Base-by-base conservation (phyloP, 2,797 vertebrate species). In the Alauda arvensis region DNA sequence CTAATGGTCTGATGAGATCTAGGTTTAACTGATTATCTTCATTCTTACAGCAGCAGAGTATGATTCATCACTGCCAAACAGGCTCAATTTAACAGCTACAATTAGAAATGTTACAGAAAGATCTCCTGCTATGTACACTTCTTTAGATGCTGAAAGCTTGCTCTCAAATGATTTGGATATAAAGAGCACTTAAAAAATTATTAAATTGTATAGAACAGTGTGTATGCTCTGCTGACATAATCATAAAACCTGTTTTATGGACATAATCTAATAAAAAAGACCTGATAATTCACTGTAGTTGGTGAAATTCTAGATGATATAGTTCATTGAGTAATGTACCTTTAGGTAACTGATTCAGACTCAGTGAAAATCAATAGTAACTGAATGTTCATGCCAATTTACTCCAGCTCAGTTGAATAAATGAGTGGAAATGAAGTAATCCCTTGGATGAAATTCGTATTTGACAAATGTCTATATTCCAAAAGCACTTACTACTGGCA, bases 301-400 rank as follows among this genome's bases (percentile, higher is more conserved):
- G 46, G 56, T 61, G 69, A 86, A 82, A 77, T 89, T 82, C 89
- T 94, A 81, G 66, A 80, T 66, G 56, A 94, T 85, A 87, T 4
- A 92, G 71, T 40, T 77, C 59, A 82, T 2, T 57, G 67, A 83
- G 70, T 67, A 28, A 83, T 85, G 78, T 88, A 89, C 72, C 57
- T 91, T 87, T 46, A 77, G 74, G 42, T 68, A 84, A 87, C 75
- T 61, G 83, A 82, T 79, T 87, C 89, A 87, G 68, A 79, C 80
- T 61, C 49, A 43, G 68, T 77, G 42, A 93, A 91, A 95, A 91
- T 95, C 94, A 91, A 93, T 93, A 84, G 67, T 93, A 93, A 93
- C 61, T 79, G 57, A 85, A 89, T 93, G 67, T 85, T 87, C 23
- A 33, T 42, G 53, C 67, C 87, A 81, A 61, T 85, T 91, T 91